Evolutionary conservation across 1,140 invertebrate genomes (phyloP).

Genomic region (Drosophila subobscura): DNA sequence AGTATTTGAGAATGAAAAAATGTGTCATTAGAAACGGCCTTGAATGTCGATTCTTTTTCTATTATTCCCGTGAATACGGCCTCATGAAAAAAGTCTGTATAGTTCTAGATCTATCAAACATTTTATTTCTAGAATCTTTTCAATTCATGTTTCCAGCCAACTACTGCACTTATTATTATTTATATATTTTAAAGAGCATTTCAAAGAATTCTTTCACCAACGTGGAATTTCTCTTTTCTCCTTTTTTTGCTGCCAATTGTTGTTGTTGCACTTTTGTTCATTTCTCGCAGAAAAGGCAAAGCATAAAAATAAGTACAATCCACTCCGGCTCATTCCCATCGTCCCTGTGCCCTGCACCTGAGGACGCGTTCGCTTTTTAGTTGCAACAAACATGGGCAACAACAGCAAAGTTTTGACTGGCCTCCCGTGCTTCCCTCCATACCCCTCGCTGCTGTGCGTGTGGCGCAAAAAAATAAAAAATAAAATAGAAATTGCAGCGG

Average conservation of each 20-base stretch:
- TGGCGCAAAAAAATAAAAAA: slow-evolving; percentile 22
- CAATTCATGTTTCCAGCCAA: no score
- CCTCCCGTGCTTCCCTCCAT: neutral
- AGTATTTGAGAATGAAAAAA: no score
- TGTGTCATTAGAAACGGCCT: neutral
- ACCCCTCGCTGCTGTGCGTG: slow-evolving; percentile 19
- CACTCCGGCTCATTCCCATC: neutral
- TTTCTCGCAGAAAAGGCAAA: slow-evolving; percentile 45
- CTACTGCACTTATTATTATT: no score
- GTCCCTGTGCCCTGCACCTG: slow-evolving; percentile 15
- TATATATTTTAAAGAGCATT: slow-evolving; percentile 5
- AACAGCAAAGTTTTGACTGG: slow-evolving; percentile 34
- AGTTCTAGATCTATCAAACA: no score
- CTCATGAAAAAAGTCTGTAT: no score
- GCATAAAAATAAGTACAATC: slow-evolving; percentile 53
- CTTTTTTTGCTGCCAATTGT: slow-evolving; percentile 43
- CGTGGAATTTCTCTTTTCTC: slow-evolving; percentile 6
- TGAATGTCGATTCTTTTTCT: no score
- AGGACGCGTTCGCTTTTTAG: slow-evolving; percentile 49
- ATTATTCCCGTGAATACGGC: no score
- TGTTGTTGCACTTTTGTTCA: slow-evolving; percentile 48
- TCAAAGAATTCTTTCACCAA: neutral
- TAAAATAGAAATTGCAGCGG: slow-evolving; percentile 50
- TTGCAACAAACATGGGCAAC: slow-evolving; percentile 33
- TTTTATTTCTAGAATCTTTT: no score